phyloP scores from a whole-genome alignment of 2,888 invertebrate genomes.

The Proisotoma minuta region DNA sequence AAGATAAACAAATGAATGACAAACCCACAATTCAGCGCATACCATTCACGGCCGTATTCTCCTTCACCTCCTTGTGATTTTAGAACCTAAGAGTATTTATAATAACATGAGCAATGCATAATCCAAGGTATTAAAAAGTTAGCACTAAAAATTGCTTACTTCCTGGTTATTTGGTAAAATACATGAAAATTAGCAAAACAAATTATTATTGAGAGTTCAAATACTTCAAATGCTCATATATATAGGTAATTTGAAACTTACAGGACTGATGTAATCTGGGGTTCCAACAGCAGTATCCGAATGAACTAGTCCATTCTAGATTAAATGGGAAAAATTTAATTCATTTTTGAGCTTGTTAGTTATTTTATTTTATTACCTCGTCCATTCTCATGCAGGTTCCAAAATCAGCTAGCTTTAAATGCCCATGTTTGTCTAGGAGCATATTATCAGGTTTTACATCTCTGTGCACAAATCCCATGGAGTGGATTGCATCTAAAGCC shows the following conservation, averaged over 20 bases:
- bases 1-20: not conserved
- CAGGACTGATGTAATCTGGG: constrained; percentile 98
- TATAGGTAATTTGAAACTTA: too few species aligned
- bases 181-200: too few species aligned
- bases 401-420: constrained; percentile 97
- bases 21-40: not conserved
- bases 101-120: too few species aligned
- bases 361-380: constrained; percentile 53
- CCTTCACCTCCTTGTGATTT: constrained; percentile 88
- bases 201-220: too few species aligned
- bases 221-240: too few species aligned
- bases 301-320: constrained; percentile 81
- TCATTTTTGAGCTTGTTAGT: not conserved
- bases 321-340: constrained; percentile 14
- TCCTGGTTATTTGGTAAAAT: too few species aligned
- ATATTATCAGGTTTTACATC: constrained; percentile 99
- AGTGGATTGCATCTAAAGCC: constrained; percentile 95
- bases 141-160: too few species aligned
- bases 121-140: too few species aligned
- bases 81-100: too few species aligned
- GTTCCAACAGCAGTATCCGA: constrained; percentile 99
- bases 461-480: constrained; percentile 83
- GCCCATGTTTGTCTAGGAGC: constrained; percentile 90
- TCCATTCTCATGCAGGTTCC: constrained; percentile 99
- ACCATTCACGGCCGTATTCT: constrained; percentile 90